These are phyloP conservation scores for Vespertilio murinus DNA, from an alignment of 2,797 vertebrate species.

Conservation along the genomic window DNA sequence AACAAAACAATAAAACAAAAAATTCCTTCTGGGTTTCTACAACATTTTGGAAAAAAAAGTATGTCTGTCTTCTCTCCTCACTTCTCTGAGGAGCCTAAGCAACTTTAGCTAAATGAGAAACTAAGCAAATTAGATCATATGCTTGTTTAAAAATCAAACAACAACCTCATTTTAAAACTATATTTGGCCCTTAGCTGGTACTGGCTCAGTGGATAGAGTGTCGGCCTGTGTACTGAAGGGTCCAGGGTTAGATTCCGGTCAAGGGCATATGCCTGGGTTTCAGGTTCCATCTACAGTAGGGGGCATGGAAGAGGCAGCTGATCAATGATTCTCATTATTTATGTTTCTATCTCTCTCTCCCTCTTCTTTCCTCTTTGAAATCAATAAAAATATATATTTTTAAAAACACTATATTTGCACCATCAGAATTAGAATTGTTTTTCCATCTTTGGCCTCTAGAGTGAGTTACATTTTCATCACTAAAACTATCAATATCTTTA, in stretches of 20 bases:
- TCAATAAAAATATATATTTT: too few species aligned
- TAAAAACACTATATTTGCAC: background rate
- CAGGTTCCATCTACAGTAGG: too few species aligned
- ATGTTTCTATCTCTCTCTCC: too few species aligned
- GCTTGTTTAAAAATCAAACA: constrained; percentile 20
- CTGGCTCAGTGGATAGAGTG: too few species aligned
- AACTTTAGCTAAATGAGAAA: background rate
- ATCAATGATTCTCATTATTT: too few species aligned
- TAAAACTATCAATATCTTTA: background rate
- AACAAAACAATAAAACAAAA: background rate
- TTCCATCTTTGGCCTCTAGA: background rate
- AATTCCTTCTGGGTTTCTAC: background rate
- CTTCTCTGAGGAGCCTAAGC: background rate
- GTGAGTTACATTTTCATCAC: background rate
- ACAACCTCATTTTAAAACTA: constrained; percentile 21
- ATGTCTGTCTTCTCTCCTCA: background rate
- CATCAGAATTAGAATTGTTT: constrained; percentile 14
- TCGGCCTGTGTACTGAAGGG: too few species aligned
- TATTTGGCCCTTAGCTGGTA: background rate
- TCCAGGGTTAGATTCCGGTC: too few species aligned
- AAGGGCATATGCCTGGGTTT: too few species aligned
- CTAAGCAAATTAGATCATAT: background rate
- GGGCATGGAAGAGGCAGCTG: too few species aligned
- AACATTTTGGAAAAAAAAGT: background rate
- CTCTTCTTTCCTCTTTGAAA: too few species aligned